These are phyloP conservation scores for Lithophane semibrunnea DNA, from an alignment of 2,888 invertebrate genomes.

Conservation along the genomic window DNA sequence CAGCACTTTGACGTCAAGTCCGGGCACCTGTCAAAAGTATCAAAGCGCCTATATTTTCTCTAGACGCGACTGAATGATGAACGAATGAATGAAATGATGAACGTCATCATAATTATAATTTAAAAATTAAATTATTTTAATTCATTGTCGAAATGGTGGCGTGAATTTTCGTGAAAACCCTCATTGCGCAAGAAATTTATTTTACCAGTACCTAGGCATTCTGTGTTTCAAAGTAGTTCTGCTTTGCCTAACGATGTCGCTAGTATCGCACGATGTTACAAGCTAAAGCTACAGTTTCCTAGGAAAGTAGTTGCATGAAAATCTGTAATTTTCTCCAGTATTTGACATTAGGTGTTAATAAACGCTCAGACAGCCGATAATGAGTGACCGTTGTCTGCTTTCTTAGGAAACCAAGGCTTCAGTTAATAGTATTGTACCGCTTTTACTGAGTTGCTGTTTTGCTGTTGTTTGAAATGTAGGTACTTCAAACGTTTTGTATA, in stretches of 20 bases:
- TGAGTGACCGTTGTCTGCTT: not conserved
- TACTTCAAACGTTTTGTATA: constrained; percentile 2
- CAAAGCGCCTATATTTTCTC: no score
- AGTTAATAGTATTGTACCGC: constrained; percentile 14
- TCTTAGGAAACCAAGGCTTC: not conserved
- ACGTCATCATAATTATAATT: no score
- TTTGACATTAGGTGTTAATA: not conserved
- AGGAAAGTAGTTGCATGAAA: not conserved
- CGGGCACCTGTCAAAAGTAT: no score
- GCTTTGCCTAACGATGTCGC: not conserved
- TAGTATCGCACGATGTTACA: not conserved
- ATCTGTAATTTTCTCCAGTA: not conserved
- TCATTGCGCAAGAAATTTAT: not conserved
- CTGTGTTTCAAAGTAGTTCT: not conserved
- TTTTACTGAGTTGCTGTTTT: not conserved
- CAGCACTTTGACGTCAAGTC: no score
- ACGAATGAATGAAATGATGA: no score
- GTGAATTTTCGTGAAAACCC: no score
- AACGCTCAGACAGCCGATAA: not conserved
- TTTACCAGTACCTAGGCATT: not conserved
- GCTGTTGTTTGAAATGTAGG: constrained; percentile 2
- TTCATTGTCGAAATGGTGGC: no score
- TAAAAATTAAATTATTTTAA: no score
- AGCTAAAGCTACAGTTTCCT: not conserved
- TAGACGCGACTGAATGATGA: no score